Conservation (phyloP, 2,888 invertebrate species). For the Netelia melanura region DNA sequence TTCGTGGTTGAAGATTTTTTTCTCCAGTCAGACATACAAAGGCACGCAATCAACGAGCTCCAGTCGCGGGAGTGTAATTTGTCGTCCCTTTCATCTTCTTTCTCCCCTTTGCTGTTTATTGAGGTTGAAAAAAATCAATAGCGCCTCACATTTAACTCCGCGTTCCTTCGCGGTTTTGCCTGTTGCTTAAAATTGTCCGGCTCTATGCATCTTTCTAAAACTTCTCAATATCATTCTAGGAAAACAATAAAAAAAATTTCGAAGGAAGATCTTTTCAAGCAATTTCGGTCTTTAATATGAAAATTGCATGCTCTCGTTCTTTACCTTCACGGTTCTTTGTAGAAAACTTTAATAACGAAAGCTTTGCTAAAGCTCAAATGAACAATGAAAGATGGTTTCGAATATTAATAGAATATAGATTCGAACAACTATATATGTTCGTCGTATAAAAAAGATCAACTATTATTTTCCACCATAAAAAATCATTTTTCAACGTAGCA, state of each 20-base stretch:
- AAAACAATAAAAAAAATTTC: not conserved
- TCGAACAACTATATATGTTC: too few species aligned
- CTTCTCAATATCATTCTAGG: not conserved
- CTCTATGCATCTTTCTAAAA: conserved; percentile 16
- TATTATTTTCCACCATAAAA: too few species aligned
- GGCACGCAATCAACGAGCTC: conserved; percentile 72
- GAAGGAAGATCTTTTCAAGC: not conserved
- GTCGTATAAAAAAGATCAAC: too few species aligned
- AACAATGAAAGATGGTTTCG: not conserved
- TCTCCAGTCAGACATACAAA: conserved; percentile 56
- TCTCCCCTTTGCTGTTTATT: conserved; percentile 71
- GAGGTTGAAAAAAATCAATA: conserved; percentile 77
- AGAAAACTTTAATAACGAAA: not conserved
- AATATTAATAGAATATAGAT: not conserved
- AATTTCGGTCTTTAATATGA: not conserved
- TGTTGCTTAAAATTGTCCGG: conserved; percentile 50
- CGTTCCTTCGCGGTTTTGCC: conserved; percentile 62
- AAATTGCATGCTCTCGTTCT: not conserved
- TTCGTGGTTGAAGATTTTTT: conserved; percentile 18
- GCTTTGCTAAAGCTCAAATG: not conserved
- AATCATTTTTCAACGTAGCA: too few species aligned
- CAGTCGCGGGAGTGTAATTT: conserved; percentile 72
- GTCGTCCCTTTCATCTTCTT: conserved; percentile 74
- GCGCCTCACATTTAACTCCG: conserved; percentile 69
- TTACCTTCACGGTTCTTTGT: not conserved